A percentile compares a stretch with the other conserved stretches of the same genome.
These are phyloP conservation scores for Drosophila nigromelanica DNA, from an alignment of 1,140 invertebrate species.

Conservation along the genomic window DNA sequence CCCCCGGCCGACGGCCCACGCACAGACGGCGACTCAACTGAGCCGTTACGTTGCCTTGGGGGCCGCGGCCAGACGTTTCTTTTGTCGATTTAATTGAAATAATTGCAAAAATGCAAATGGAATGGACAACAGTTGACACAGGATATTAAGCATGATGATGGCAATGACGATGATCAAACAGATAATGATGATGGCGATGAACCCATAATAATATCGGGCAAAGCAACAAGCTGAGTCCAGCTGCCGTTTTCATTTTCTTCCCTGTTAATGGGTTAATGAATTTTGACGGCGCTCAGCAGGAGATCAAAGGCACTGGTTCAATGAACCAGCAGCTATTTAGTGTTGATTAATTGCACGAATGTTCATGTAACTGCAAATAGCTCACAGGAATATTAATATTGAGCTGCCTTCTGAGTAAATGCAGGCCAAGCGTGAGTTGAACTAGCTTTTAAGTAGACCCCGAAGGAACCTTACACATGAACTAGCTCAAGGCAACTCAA, in stretches of 20 bases:
- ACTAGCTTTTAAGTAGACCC: too few relatives aligned
- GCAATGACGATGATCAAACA: constrained; percentile 11
- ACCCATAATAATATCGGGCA: not conserved
- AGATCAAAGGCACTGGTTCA: not conserved
- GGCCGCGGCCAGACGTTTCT: constrained; percentile 54
- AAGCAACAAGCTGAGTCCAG: not conserved
- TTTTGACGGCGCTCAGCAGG: not conserved
- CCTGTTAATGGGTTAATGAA: not conserved
- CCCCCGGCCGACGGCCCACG: not conserved
- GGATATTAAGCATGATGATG: constrained; percentile 44
- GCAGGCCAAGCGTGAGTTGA: too few relatives aligned
- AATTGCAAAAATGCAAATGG: constrained; percentile 82
- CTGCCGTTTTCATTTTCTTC: not conserved
- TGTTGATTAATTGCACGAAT: not conserved
- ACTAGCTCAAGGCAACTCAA: not conserved
- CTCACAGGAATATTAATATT: not conserved
- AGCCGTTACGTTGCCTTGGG: constrained; percentile 40
- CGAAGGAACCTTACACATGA: not conserved
- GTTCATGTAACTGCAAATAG: not conserved
- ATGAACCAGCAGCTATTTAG: not conserved
- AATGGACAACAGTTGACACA: constrained; percentile 78
- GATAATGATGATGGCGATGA: constrained; percentile 18
- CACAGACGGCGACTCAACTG: constrained; percentile 8
- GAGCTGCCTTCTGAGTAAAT: not conserved
- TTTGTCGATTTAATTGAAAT: constrained; percentile 82